These are phyloP conservation scores for Myotis yumanensis DNA, from an alignment of 2,113 vertebrate species.

Conservation along the genomic window DNA sequence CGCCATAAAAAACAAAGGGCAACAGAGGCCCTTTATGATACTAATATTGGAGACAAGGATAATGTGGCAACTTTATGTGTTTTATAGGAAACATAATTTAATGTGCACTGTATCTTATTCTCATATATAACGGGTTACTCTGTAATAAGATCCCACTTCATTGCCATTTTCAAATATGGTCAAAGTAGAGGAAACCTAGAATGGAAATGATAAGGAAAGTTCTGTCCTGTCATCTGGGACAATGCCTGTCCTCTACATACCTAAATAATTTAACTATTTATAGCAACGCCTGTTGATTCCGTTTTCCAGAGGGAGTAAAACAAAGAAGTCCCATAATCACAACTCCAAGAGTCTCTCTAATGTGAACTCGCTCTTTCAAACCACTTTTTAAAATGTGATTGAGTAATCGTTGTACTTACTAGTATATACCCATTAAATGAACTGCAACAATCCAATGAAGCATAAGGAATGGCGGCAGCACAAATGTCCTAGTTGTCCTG, in stretches of 20 bases:
- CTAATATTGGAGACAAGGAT: neutral
- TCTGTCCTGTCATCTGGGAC: neutral
- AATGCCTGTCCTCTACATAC: neutral
- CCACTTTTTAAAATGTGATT: neutral
- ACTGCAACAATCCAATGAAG: conserved; percentile 5
- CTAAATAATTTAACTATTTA: neutral
- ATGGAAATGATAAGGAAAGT: neutral
- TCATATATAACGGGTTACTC: neutral
- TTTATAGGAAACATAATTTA: neutral
- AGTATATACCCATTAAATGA: conserved; percentile 21
- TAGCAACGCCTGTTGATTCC: neutral
- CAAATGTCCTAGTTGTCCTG: neutral
- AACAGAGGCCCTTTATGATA: neutral
- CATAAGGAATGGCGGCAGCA: neutral
- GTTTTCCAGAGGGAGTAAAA: neutral
- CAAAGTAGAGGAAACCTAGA: neutral
- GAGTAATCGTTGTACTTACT: neutral
- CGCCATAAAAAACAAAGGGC: neutral
- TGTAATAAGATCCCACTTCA: neutral
- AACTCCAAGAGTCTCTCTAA: conserved; percentile 1
- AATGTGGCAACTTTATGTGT: neutral
- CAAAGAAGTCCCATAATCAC: neutral
- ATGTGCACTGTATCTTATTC: neutral
- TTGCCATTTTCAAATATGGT: conserved; percentile 42
- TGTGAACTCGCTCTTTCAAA: neutral